A percentile compares a stretch with the other conserved stretches of the same genome.
Conservation (phyloP, 2,113 vertebrate species). For the Lethenteron camtschaticum region DNA sequence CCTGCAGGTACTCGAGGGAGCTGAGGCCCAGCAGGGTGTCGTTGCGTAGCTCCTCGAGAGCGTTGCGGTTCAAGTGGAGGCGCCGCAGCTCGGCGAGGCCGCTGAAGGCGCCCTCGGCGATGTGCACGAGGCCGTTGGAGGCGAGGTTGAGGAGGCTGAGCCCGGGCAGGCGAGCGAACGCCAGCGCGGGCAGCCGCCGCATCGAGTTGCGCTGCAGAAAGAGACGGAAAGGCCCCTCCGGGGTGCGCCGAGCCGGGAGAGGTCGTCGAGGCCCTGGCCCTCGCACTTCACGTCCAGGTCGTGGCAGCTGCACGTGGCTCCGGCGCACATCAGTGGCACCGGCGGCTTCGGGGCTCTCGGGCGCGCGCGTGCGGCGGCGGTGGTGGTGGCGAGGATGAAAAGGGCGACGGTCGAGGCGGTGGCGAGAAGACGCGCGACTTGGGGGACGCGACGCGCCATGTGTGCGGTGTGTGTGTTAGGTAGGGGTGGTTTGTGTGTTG, state of each 20-base stretch:
- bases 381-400: too few relatives aligned
- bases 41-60: conserved; percentile 82
- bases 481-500: too few relatives aligned
- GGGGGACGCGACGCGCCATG: too few relatives aligned
- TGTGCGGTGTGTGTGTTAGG: too few relatives aligned
- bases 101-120: conserved; percentile 84
- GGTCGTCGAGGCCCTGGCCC: conserved; percentile 14
- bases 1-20: conserved; percentile 91
- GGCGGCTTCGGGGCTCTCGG: too few relatives aligned
- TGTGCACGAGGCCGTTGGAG: conserved; percentile 94
- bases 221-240: conserved; percentile 63
- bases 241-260: conserved; percentile 48
- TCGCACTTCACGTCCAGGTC: conserved; percentile 3
- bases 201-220: conserved; percentile 95
- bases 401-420: too few relatives aligned
- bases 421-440: too few relatives aligned
- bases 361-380: too few relatives aligned
- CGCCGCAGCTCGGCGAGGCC: conserved; percentile 78
- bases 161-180: conserved; percentile 92
- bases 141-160: conserved; percentile 92
- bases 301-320: neutral
- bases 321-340: too few relatives aligned
- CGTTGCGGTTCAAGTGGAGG: conserved; percentile 96
- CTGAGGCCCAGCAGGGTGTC: conserved; percentile 91
- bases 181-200: conserved; percentile 93